phyloP scores from a whole-genome alignment of 2,113 vertebrate species.

The Actenoides lindsayi region DNA sequence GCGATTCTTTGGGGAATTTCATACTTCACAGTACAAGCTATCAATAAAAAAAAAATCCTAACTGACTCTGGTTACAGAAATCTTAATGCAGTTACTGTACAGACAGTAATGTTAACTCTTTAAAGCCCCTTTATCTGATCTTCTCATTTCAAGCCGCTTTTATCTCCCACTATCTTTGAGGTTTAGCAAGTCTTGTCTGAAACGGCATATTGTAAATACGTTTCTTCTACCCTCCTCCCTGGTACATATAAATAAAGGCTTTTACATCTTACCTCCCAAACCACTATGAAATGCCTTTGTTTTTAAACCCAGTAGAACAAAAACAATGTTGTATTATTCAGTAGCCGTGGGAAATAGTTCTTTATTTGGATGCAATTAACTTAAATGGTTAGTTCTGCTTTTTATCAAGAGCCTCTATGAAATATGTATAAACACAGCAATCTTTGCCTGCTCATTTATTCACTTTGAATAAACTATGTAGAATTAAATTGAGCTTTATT shows the following conservation, averaged over 20 bases:
- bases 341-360: constrained; percentile 56
- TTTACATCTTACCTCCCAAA: constrained; percentile 46
- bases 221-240: background rate
- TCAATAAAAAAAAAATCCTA: background rate
- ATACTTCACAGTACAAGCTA: constrained; percentile 15
- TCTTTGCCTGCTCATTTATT: constrained; percentile 52
- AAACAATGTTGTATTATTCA: constrained; percentile 60
- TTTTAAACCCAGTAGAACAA: constrained; percentile 38
- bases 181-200: background rate
- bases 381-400: constrained; percentile 59
- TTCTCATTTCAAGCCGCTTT: background rate
- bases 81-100: background rate
- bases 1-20: constrained; percentile 14
- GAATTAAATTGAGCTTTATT: constrained; percentile 59
- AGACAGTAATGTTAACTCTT: constrained; percentile 26
- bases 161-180: background rate
- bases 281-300: constrained; percentile 46
- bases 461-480: constrained; percentile 57
- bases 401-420: constrained; percentile 64
- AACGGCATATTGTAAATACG: background rate
- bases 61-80: background rate
- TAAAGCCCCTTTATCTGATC: background rate
- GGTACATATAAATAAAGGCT: constrained; percentile 13
- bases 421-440: constrained; percentile 64
- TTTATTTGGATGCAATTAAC: constrained; percentile 68